Evolutionary conservation across 2,888 invertebrate genomes (phyloP), one percentile per base, ranked within the genome.

Genomic region (Geotrupes spiniger): DNA sequence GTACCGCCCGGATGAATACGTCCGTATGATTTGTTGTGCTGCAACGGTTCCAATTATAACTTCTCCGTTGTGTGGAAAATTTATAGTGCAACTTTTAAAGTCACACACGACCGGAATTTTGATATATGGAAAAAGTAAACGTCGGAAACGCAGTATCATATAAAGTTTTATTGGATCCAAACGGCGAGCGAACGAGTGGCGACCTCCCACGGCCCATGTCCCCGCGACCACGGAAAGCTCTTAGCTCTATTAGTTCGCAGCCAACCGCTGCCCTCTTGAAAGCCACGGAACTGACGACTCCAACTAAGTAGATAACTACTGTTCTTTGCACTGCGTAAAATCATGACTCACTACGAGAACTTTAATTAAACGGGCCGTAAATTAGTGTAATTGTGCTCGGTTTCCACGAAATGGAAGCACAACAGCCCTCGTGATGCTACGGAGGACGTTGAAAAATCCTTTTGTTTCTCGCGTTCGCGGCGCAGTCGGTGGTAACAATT

Each of bases 281-380:
- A 42, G 42, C 42, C 15, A 15, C 14, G 11, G 33, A 12, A 14
- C 6, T 14, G 33, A 10, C 33, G 33, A 33, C 33, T 12, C 12
- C 33, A 29, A 29, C 31, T 21, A 21, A 21, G 21, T 21, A 21
- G 31, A 29, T 12, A 12, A 29, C 31, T 29, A 21, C 15, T 33
- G 42, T 29, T 50, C 46, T 42, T 50, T 31, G 29, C 38, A 31
- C 50, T 46, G 36, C 46, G 41, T 27, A 42, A 42, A 42, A 40
- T 46, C 50, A 46, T 46, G 50, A 50, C 41, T 50, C 45, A 46
- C 21, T 38, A 41, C 38, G 42, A 46, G 42, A 50, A 46, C 42
- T 50, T 50, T 50, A 50, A 50, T 50, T 50, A 50, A 50, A 50
- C 50, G 42, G 42, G 46, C 45, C 40, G 50, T 50, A 50, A 50